Conservation (phyloP, 2,888 invertebrate species). For the Tetrapedia diversipes region DNA sequence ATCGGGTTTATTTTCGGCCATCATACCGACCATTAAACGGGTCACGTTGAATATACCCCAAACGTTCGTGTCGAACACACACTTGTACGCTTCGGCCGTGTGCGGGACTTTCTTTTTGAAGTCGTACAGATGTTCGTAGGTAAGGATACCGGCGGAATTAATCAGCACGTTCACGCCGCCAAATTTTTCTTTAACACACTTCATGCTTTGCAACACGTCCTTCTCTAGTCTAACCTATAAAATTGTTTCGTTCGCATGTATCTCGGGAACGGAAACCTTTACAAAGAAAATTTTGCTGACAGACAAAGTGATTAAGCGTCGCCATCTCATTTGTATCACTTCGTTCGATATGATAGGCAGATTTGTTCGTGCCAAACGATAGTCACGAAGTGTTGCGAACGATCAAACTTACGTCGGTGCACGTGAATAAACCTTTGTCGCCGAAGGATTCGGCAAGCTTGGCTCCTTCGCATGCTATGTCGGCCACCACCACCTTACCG, state of each 20-base stretch:
- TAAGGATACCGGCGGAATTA: slow-evolving; percentile 61
- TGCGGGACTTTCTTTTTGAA: slow-evolving; percentile 64
- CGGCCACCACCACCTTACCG: slow-evolving; percentile 69
- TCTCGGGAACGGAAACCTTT: no score
- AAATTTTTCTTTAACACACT: slow-evolving; percentile 61
- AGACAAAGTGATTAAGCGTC: background rate
- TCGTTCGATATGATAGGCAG: slow-evolving; percentile 1
- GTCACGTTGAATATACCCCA: slow-evolving; percentile 70
- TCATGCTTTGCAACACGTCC: slow-evolving; percentile 65
- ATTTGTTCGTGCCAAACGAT: slow-evolving; percentile 11
- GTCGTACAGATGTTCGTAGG: slow-evolving; percentile 57
- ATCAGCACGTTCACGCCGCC: slow-evolving; percentile 67
- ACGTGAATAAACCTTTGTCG: slow-evolving; percentile 62
- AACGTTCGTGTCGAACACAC: slow-evolving; percentile 65
- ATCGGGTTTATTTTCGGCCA: slow-evolving; percentile 66
- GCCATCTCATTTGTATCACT: background rate
- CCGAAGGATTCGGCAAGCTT: slow-evolving; percentile 69
- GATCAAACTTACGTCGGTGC: slow-evolving; percentile 66
- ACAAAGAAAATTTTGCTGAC: no score
- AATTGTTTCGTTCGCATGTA: no score
- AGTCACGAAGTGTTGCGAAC: background rate
- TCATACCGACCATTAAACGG: slow-evolving; percentile 56
- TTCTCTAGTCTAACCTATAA: slow-evolving; percentile 64
- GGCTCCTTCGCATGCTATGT: slow-evolving; percentile 59
- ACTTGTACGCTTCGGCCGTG: slow-evolving; percentile 59